Evolutionary conservation across 2,113 vertebrate species (phyloP).

Genomic region (Anolis carolinensis): DNA sequence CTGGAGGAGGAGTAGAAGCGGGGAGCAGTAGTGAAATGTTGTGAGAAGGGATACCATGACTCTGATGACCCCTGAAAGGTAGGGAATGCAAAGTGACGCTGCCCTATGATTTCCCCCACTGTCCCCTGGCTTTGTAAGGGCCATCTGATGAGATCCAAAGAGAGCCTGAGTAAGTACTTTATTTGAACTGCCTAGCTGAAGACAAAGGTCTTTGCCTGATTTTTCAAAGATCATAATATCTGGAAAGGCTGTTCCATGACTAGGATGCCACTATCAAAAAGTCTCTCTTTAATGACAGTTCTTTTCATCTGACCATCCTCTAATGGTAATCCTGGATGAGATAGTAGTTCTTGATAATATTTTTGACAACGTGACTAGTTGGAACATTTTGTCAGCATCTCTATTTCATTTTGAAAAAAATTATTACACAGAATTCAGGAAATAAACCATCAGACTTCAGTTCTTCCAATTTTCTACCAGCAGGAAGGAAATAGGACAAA

Average conservation of each 20-base stretch:
- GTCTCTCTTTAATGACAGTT: not conserved
- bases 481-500: conserved; percentile 26
- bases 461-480: not conserved
- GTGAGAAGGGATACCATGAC: no score
- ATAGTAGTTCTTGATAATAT: not conserved
- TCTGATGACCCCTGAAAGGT: no score
- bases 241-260: not conserved
- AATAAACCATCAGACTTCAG: rapidly evolving
- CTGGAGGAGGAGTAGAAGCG: no score
- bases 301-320: not conserved
- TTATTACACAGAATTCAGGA: not conserved
- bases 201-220: not conserved
- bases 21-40: no score
- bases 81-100: no score
- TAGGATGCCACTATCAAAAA: not conserved
- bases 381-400: conserved; percentile 18
- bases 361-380: conserved; percentile 2
- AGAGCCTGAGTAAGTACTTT: not conserved
- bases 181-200: not conserved
- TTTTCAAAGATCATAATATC: not conserved
- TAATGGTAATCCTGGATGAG: not conserved
- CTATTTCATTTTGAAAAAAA: not conserved
- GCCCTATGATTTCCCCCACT: no score
- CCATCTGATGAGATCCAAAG: not conserved
- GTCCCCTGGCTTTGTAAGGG: no score